These are phyloP conservation scores for Steinernema carpocapsae DNA, from an alignment of 2,888 invertebrate species.

Conservation along the genomic window DNA sequence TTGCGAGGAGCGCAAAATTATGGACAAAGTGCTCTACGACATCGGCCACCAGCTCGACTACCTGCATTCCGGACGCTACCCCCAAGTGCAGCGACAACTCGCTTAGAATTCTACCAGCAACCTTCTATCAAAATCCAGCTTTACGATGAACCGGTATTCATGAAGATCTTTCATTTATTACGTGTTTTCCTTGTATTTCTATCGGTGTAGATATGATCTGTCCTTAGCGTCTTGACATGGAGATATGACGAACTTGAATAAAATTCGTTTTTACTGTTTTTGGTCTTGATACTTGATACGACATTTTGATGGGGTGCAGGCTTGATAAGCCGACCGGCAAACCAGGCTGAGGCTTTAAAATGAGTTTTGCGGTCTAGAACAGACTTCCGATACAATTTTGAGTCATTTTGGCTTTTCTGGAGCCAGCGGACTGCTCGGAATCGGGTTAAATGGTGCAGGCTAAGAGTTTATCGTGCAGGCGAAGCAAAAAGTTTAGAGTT, in stretches of 20 bases:
- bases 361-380: too few species aligned
- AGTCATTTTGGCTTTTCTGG: too few species aligned
- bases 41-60: constrained; percentile 48
- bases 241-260: constrained; percentile 12
- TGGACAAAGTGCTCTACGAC: constrained; percentile 46
- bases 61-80: constrained; percentile 22
- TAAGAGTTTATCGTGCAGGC: too few species aligned
- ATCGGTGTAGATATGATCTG: background rate
- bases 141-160: constrained; percentile 11
- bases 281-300: too few species aligned
- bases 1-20: constrained; percentile 44
- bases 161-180: constrained; percentile 10
- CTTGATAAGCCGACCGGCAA: too few species aligned
- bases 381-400: too few species aligned
- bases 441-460: too few species aligned
- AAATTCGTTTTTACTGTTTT: background rate
- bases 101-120: background rate
- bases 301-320: too few species aligned
- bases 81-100: background rate
- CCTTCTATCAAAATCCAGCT: constrained; percentile 7
- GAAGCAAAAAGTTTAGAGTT: too few species aligned
- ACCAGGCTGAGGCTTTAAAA: too few species aligned
- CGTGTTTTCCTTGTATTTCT: background rate
- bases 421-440: too few species aligned
- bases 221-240: background rate